phyloP scores from a whole-genome alignment of 2,888 invertebrate genomes.

The Cerceris ruficornis region DNA sequence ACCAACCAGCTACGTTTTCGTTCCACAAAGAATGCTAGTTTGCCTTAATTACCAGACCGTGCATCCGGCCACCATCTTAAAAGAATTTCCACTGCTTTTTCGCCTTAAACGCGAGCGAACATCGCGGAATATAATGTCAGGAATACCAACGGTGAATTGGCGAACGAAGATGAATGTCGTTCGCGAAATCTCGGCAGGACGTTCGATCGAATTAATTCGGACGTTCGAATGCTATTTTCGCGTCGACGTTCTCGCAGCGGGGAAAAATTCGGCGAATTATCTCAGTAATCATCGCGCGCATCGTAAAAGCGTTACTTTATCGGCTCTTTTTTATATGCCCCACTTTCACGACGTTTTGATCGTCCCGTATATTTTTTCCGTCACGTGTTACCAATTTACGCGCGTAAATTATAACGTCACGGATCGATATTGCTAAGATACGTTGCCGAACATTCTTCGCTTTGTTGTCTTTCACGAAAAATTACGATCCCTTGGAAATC shows the following conservation, averaged over 20 bases:
- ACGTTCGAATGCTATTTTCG: background rate
- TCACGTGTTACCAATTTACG: background rate
- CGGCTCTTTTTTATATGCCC: constrained; percentile 12
- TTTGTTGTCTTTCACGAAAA: too few relatives aligned
- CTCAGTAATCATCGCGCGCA: background rate
- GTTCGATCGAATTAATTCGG: background rate
- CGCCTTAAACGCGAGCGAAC: background rate
- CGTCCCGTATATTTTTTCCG: constrained; percentile 1
- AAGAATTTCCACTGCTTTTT: background rate
- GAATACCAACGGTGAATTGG: background rate
- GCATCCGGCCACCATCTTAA: background rate
- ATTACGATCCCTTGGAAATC: too few relatives aligned
- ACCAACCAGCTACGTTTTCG: background rate
- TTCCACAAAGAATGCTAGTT: constrained; percentile 22
- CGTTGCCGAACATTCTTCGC: too few relatives aligned
- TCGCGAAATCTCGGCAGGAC: background rate
- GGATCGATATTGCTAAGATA: background rate
- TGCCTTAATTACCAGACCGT: constrained; percentile 16
- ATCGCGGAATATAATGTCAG: background rate
- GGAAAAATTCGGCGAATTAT: constrained; percentile 15
- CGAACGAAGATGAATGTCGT: background rate
- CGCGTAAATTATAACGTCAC: background rate
- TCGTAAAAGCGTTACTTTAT: constrained; percentile 14
- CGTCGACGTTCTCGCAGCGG: background rate
- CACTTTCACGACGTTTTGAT: constrained; percentile 15